Base-by-base conservation (phyloP, 2,113 vertebrate genomes). In the Syngnathus floridae region DNA sequence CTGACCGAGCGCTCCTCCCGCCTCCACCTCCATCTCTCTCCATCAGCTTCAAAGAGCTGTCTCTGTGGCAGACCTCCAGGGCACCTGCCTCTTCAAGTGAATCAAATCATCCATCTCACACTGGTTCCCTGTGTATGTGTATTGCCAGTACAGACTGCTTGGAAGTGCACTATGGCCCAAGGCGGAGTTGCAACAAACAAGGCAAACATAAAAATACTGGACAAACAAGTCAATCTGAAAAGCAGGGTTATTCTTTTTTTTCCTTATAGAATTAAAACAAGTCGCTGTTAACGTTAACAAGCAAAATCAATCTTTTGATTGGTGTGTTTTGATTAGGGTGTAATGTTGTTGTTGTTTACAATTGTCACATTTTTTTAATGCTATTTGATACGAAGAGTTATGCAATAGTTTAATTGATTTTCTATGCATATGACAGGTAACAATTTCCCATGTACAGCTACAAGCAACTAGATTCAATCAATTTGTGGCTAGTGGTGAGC, bases 31-130 rank as follows among this genome's bases (percentile, higher is more conserved):
- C 26, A 67, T 81, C 75, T 69, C 77, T 41, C 75, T 80, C 80
- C 75, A 82, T 87, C 82, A 86, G 84, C 86, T 80, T 87, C 86
- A 89, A 87, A 87, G 84, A 71, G 70, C 73, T 17, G 72, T 81
- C 78, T 85, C 78, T 52, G 67, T 84, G 67, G 74, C 59, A 65
- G 78, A 80, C 75, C 87, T 78, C 37, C 55, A 70, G 87, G 86
- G 83, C 82, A 67, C 54, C 77, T 83, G 84, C 75, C 84, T 83
- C 80, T 82, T 80, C 81, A 83, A 82, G 74, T 78, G 86, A 86
- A 87, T 81, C 62, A 84, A 79, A 82, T 76, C 69, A 75, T 52
- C 49, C 46, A 8, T 74, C 67, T 70, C 67, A 40, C 41, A 54
- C 66, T 79, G 73, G 59, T 65, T 72, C 54, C 64, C 49, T 67